Evolutionary conservation across 2,888 invertebrate species (phyloP), one percentile per base, ranked within the genome.

Genomic region (Heteromyza rotundicornis): DNA sequence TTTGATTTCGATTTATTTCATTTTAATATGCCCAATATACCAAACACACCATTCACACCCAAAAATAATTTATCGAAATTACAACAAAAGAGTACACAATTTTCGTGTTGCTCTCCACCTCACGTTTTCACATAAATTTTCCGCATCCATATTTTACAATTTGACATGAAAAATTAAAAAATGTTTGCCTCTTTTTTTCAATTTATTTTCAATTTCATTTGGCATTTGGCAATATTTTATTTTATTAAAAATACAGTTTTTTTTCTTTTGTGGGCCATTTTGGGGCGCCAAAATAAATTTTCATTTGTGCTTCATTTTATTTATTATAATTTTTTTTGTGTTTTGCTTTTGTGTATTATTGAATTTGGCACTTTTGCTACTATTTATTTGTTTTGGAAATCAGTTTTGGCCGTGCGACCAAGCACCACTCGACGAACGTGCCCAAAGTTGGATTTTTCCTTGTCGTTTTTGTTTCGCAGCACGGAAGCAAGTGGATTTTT

Each of bases 41-140:
- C n/a, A n/a, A n/a, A n/a, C n/a, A n/a, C n/a, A n/a, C n/a, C n/a
- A n/a, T n/a, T n/a, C n/a, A n/a, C n/a, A n/a, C n/a, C n/a, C n/a
- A n/a, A n/a, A n/a, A n/a, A n/a, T n/a, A n/a, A n/a, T n/a, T n/a
- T n/a, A n/a, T n/a, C n/a, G n/a, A n/a, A n/a, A n/a, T n/a, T n/a
- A n/a, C n/a, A n/a, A n/a, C n/a, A n/a, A n/a, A n/a, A n/a, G n/a
- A n/a, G n/a, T n/a, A n/a, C n/a, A n/a, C n/a, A n/a, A n/a, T 40
- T 40, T 40, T 40, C 14, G 20, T 53, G 52, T 27, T 53, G n/a
- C n/a, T 27, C 14, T n/a, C 52, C 14, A 24, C 16, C 32, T 27
- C 52, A 53, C 52, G 52, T 54, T 54, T 54, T 35, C 54, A 7
- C 20, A 54, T 54, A 19, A 35, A 54, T 54, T 54, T 54, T 17